Percentiles rank a stretch among this genome's conserved stretches.
These are phyloP conservation scores for Dicentrarchus labrax DNA, from an alignment of 2,113 vertebrate genomes.

Conservation along the genomic window DNA sequence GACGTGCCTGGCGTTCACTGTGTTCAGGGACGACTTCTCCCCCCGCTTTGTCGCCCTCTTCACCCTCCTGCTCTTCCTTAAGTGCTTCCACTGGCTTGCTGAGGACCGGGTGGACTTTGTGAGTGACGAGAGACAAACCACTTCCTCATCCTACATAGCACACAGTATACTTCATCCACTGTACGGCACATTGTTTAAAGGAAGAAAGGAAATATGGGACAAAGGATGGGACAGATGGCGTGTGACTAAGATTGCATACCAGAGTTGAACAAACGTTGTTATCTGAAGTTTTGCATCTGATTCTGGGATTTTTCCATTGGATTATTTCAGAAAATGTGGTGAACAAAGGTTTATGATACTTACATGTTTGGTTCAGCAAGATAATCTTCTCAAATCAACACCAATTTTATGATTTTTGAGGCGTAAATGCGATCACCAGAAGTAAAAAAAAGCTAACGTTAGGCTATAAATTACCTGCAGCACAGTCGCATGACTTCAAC, in stretches of 20 bases:
- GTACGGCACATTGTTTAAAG: constrained; percentile 8
- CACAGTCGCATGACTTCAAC: too few species aligned
- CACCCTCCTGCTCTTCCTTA: constrained; percentile 97
- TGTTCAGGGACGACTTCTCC: constrained; percentile 98
- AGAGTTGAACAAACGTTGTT: background rate
- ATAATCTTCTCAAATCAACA: too few species aligned
- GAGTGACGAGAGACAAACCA: constrained; percentile 74
- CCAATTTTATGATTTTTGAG: too few species aligned
- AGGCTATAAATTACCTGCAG: too few species aligned
- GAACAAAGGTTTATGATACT: too few species aligned
- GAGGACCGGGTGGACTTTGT: constrained; percentile 98
- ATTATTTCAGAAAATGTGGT: too few species aligned
- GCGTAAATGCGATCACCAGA: too few species aligned
- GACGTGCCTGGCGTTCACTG: constrained; percentile 97
- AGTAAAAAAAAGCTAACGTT: too few species aligned
- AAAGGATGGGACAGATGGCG: constrained; percentile 5
- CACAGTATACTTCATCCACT: background rate
- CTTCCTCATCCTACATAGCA: background rate
- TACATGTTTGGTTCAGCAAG: too few species aligned
- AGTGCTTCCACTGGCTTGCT: constrained; percentile 98
- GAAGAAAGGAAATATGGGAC: constrained; percentile 2
- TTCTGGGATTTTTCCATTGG: background rate
- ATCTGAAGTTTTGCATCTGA: background rate
- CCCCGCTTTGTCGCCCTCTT: constrained; percentile 98
- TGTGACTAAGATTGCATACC: background rate